A percentile compares a stretch with the other conserved stretches of the same genome.
phyloP scores from a whole-genome alignment of 1,140 invertebrate genomes.

The Laupala kohalensis region DNA sequence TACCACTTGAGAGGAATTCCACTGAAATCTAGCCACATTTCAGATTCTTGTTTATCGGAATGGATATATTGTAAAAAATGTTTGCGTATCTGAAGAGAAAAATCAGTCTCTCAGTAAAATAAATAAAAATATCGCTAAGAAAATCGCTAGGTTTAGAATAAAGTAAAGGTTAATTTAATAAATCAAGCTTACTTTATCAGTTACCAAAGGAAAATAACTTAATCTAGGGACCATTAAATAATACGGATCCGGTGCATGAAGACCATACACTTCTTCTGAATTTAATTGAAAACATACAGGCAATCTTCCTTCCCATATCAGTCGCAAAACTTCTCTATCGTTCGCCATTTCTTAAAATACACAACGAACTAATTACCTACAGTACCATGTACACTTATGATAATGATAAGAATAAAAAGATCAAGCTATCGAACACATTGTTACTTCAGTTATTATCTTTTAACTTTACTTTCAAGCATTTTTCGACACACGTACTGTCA shows the following conservation, averaged over 20 bases:
- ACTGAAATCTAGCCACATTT: constrained; percentile 94
- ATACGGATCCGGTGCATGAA: constrained; percentile 80
- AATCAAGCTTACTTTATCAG: constrained; percentile 65
- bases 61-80: constrained; percentile 76
- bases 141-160: background rate
- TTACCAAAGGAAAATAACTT: constrained; percentile 90
- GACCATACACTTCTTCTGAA: constrained; percentile 72
- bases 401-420: too few relatives aligned
- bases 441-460: too few relatives aligned
- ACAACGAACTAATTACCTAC: too few relatives aligned
- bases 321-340: constrained; percentile 80
- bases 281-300: constrained; percentile 82
- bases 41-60: constrained; percentile 65
- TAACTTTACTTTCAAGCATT: too few relatives aligned
- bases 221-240: constrained; percentile 90
- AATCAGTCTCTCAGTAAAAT: too few relatives aligned
- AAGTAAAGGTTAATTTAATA: too few relatives aligned
- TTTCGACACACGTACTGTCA: too few relatives aligned
- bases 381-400: too few relatives aligned
- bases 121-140: background rate
- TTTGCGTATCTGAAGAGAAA: constrained; percentile 58
- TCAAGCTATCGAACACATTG: too few relatives aligned
- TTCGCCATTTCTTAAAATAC: constrained; percentile 53
- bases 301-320: constrained; percentile 91
- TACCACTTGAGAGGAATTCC: constrained; percentile 83